phyloP scores from a whole-genome alignment of 2,113 vertebrate genomes.

The Cygnus atratus region DNA sequence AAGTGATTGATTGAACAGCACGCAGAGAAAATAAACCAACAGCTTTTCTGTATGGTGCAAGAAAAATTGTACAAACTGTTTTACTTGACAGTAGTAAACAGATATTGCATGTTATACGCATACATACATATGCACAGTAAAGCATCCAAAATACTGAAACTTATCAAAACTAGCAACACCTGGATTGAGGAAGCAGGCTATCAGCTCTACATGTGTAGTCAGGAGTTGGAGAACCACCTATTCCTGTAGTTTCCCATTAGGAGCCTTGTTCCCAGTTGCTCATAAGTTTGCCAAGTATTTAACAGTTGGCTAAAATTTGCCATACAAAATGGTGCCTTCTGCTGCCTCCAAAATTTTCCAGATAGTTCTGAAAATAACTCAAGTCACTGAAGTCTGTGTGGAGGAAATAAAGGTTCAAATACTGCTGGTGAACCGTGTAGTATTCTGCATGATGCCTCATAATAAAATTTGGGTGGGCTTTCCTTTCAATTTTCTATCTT shows the following conservation, averaged over 20 bases:
- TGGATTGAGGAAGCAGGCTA: slow-evolving; percentile 11
- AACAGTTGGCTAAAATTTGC: slow-evolving; percentile 39
- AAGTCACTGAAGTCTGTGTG: neutral
- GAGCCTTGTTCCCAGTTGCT: slow-evolving; percentile 3
- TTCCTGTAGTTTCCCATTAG: slow-evolving; percentile 31
- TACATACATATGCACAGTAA: neutral
- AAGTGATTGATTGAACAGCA: slow-evolving; percentile 15
- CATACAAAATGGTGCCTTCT: slow-evolving; percentile 10
- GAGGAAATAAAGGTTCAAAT: slow-evolving; percentile 20
- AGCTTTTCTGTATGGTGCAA: neutral
- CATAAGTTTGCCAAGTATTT: slow-evolving; percentile 1
- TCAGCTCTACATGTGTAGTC: neutral
- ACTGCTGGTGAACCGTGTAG: neutral
- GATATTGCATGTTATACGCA: neutral
- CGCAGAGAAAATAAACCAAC: neutral
- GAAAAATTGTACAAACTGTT: neutral
- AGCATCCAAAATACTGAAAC: neutral
- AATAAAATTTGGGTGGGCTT: neutral
- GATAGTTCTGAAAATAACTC: slow-evolving; percentile 23
- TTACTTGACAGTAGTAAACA: slow-evolving; percentile 4
- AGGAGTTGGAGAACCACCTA: slow-evolving; percentile 14
- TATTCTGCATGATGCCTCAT: neutral
- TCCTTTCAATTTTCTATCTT: neutral
- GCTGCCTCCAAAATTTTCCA: neutral
- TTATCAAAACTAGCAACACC: slow-evolving; percentile 17